Percentiles rank a stretch among this genome's conserved stretches.
phyloP scores from a whole-genome alignment of 2,888 invertebrate genomes.

The Ornithoptera priamus region DNA sequence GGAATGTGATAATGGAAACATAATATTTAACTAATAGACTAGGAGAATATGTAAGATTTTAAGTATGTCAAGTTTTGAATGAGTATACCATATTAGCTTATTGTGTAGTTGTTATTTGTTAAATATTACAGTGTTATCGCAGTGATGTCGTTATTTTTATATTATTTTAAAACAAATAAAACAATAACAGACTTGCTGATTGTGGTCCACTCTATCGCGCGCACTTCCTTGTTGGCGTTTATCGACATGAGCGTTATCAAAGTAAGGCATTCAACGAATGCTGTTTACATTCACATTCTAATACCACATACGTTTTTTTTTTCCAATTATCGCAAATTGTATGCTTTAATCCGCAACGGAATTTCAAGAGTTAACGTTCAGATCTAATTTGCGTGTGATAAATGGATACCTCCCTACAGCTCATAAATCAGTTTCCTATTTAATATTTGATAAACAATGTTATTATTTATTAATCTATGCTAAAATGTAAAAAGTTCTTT shows the following conservation, averaged over 20 bases:
- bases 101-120: too few relatives aligned
- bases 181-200: constrained; percentile 28
- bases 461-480: too few relatives aligned
- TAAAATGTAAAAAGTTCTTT: too few relatives aligned
- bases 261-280: constrained; percentile 51
- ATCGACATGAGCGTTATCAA: constrained; percentile 56
- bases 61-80: too few relatives aligned
- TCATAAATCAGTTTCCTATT: too few relatives aligned
- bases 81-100: too few relatives aligned
- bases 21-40: too few relatives aligned
- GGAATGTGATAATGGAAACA: too few relatives aligned
- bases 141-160: background rate
- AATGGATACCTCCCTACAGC: background rate
- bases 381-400: too few relatives aligned
- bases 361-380: background rate
- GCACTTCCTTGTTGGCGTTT: constrained; percentile 62
- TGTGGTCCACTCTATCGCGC: constrained; percentile 35
- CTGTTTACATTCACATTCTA: constrained; percentile 36
- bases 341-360: background rate
- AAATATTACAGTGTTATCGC: too few relatives aligned
- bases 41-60: too few relatives aligned
- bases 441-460: too few relatives aligned
- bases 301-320: constrained; percentile 30
- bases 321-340: constrained; percentile 4
- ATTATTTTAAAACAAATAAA: constrained; percentile 1